Evolutionary conservation across 2,113 vertebrate species (phyloP).

Genomic region (Sphyrna mokarran): DNA sequence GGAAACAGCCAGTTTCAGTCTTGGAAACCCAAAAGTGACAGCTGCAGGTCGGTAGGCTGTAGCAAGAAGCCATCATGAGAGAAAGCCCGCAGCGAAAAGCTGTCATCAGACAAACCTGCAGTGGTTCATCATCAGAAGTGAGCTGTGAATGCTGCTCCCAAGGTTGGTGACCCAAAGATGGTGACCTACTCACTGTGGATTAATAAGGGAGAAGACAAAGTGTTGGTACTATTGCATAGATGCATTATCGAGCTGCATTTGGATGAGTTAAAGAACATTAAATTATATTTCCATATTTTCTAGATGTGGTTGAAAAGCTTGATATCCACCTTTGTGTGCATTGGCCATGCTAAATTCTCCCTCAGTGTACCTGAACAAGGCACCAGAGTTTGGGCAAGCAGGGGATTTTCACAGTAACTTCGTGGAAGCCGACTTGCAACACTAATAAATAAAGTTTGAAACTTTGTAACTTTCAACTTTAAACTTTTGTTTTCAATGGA

Average conservation of each 20-base stretch:
- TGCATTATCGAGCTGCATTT: neutral
- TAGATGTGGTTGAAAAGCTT: neutral
- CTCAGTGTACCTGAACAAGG: too few species aligned
- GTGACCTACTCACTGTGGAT: neutral
- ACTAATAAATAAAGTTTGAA: too few species aligned
- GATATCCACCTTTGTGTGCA: neutral
- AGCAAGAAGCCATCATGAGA: constrained; percentile 7
- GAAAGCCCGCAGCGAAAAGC: constrained; percentile 9
- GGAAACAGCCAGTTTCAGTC: constrained; percentile 21
- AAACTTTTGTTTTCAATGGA: neutral
- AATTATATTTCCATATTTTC: neutral
- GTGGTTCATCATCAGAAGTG: constrained; percentile 12
- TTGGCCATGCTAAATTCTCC: too few species aligned
- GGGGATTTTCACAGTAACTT: too few species aligned
- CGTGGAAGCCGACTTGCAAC: too few species aligned
- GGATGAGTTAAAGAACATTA: neutral
- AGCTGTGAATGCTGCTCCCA: neutral
- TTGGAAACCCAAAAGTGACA: neutral
- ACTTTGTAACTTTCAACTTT: too few species aligned
- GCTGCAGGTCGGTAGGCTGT: constrained; percentile 7
- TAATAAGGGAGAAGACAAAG: neutral
- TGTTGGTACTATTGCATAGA: neutral
- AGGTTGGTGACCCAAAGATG: neutral
- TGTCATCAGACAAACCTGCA: constrained; percentile 3
- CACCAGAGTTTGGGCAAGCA: too few species aligned